These are phyloP conservation scores for Mesorhabditis belari DNA, from an alignment of 2,888 invertebrate species.

Conservation along the genomic window DNA sequence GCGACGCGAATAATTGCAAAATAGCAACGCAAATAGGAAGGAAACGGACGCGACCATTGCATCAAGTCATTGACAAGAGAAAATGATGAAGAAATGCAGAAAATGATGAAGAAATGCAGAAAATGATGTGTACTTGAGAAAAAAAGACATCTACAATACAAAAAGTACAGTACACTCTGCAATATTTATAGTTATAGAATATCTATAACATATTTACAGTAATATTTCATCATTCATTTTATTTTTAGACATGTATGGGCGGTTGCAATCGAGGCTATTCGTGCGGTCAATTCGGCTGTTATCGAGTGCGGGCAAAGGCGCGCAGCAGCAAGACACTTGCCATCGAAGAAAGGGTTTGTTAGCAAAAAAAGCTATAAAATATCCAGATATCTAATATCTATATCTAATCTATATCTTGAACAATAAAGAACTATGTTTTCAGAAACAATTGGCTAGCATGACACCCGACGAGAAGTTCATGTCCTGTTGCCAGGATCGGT, in stretches of 20 bases:
- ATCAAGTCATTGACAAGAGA: too few species aligned
- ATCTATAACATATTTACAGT: too few species aligned
- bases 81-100: too few species aligned
- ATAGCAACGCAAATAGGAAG: too few species aligned
- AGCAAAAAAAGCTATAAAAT: neutral
- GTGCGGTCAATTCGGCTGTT: slow-evolving; percentile 49
- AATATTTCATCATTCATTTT: too few species aligned
- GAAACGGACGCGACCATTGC: too few species aligned
- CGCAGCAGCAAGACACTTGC: slow-evolving; percentile 12
- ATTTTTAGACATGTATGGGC: neutral
- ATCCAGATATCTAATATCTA: neutral
- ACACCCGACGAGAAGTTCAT: slow-evolving; percentile 51
- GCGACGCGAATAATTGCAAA: too few species aligned
- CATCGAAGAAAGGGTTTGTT: neutral
- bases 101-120: too few species aligned
- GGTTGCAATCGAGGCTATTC: slow-evolving; percentile 32
- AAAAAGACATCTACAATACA: neutral
- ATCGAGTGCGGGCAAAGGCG: slow-evolving; percentile 32
- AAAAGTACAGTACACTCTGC: neutral
- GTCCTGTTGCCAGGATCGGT: slow-evolving; percentile 44
- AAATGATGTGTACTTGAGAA: neutral
- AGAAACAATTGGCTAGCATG: neutral
- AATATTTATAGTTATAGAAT: neutral
- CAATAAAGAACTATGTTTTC: neutral
- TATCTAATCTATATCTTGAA: too few species aligned